Conservation (phyloP, 2,888 invertebrate species). For the Tetropium fuscum region DNA sequence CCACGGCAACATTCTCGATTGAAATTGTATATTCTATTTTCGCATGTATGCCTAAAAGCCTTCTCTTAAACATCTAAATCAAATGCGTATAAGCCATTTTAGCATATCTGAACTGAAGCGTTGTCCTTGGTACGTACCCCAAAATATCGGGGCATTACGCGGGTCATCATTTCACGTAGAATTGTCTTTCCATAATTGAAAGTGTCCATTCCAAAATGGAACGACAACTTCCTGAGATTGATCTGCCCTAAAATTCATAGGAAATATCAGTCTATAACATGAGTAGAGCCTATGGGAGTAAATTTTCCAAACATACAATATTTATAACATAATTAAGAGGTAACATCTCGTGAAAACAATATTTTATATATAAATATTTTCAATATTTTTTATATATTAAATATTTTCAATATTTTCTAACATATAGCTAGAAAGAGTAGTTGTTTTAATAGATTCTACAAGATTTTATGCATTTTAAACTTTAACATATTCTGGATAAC, state of each 20-base stretch:
- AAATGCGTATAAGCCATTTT: constrained; percentile 34
- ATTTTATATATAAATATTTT: too few species aligned
- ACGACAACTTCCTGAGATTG: constrained; percentile 41
- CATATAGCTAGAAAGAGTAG: too few species aligned
- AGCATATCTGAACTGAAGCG: constrained; percentile 33
- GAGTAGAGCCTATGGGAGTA: neutral
- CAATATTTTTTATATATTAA: too few species aligned
- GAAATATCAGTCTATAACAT: constrained; percentile 13
- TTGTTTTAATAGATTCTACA: too few species aligned
- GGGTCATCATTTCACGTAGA: constrained; percentile 59
- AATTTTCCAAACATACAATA: neutral
- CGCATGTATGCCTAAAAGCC: constrained; percentile 18
- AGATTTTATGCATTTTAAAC: too few species aligned
- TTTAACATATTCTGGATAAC: too few species aligned
- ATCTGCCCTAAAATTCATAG: constrained; percentile 39
- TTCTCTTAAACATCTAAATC: constrained; percentile 22
- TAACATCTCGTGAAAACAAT: too few species aligned
- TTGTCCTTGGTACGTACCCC: constrained; percentile 54
- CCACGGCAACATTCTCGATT: too few species aligned
- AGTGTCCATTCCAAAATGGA: constrained; percentile 56
- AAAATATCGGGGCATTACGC: constrained; percentile 57
- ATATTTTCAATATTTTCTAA: too few species aligned
- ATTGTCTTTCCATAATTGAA: constrained; percentile 59
- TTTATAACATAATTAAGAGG: too few species aligned
- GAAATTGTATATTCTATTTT: too few species aligned